Conservation (phyloP, 2,113 vertebrate genomes). For the Oophaga pumilio region DNA sequence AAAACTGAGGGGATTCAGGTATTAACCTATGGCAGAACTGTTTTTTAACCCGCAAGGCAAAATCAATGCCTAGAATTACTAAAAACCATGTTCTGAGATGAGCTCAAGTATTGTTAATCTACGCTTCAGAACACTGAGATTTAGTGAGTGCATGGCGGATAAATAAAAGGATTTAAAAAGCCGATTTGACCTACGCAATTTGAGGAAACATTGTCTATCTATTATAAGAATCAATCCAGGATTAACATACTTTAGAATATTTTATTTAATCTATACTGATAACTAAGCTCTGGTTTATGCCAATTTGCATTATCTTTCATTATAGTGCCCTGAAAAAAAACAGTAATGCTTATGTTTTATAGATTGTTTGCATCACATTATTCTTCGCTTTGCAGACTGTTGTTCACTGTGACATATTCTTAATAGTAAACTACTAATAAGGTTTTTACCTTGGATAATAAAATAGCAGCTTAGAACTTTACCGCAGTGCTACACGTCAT, state of each 20-base stretch:
- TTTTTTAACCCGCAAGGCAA: slow-evolving; percentile 42
- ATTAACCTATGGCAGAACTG: slow-evolving; percentile 43
- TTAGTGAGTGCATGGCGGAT: slow-evolving; percentile 23
- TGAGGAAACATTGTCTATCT: slow-evolving; percentile 23
- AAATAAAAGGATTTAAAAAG: slow-evolving; percentile 44
- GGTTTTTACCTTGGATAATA: background rate
- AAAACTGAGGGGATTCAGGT: slow-evolving; percentile 11
- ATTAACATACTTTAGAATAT: slow-evolving; percentile 42
- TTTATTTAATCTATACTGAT: slow-evolving; percentile 17
- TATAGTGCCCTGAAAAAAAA: background rate
- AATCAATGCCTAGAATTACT: slow-evolving; percentile 54
- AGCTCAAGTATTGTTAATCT: slow-evolving; percentile 49
- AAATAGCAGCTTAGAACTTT: background rate
- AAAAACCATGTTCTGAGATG: slow-evolving; percentile 45
- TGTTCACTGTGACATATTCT: background rate
- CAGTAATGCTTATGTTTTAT: background rate
- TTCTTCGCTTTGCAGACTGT: background rate
- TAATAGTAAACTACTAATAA: background rate
- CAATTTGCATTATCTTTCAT: background rate
- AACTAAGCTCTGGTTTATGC: background rate
- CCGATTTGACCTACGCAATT: slow-evolving; percentile 20
- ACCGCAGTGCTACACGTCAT: background rate
- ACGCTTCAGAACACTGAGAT: slow-evolving; percentile 44
- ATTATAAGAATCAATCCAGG: slow-evolving; percentile 35
- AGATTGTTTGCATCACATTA: background rate